Conservation (phyloP, 2,888 invertebrate species). For the Rhimphoctona megacephalus region DNA sequence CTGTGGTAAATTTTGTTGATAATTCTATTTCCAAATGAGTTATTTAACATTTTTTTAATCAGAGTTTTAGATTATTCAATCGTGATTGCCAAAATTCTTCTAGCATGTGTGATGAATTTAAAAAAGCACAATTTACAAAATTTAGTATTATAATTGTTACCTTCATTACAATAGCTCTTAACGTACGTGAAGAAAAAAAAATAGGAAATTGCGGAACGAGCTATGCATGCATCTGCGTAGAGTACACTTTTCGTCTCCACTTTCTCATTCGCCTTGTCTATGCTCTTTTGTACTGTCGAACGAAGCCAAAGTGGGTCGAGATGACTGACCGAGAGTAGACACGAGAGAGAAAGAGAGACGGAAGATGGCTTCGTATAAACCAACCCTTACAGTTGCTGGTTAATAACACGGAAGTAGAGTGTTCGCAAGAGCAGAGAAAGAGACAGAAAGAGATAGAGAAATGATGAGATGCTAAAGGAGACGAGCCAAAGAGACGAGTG, state of each 20-base stretch:
- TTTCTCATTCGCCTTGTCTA: slow-evolving; percentile 32
- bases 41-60: neutral
- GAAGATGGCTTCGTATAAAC: slow-evolving; percentile 35
- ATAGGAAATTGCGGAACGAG: neutral
- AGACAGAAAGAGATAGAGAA: neutral
- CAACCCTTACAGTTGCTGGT: slow-evolving; percentile 43
- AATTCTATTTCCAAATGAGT: neutral
- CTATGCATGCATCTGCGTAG: neutral
- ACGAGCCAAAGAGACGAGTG: slow-evolving; percentile 19
- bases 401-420: slow-evolving; percentile 65
- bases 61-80: neutral
- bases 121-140: neutral
- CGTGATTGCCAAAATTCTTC: neutral
- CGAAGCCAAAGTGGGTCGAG: slow-evolving; percentile 62
- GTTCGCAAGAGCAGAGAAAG: slow-evolving; percentile 32
- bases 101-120: neutral
- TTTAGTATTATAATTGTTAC: neutral
- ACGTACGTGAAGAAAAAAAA: neutral
- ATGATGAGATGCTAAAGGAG: slow-evolving; percentile 60
- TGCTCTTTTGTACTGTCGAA: slow-evolving; percentile 64
- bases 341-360: neutral
- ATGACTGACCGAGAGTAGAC: slow-evolving; percentile 65
- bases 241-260: neutral
- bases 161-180: neutral
- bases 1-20: neutral